Evolutionary conservation across 2,888 invertebrate species (phyloP).

Genomic region (Orthosia gothica): DNA sequence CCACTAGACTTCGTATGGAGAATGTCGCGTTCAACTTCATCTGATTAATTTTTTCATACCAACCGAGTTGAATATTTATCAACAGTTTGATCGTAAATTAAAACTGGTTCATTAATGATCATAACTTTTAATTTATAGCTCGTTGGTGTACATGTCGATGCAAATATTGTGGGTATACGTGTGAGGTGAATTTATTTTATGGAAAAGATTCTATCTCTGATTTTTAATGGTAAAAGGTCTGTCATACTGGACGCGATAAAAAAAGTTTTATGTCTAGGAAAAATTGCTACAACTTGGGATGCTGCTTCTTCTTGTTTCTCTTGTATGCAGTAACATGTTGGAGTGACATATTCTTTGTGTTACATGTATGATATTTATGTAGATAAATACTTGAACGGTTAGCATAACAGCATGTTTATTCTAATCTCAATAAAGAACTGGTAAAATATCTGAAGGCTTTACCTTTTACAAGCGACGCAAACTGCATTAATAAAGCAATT

Average conservation of each 20-base stretch:
- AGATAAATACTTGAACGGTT: slow-evolving; percentile 18
- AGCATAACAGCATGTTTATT: slow-evolving; percentile 33
- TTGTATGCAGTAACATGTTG: slow-evolving; percentile 26
- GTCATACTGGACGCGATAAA: slow-evolving; percentile 49
- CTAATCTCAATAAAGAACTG: slow-evolving; percentile 39
- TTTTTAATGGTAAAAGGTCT: slow-evolving; percentile 62
- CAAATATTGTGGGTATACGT: slow-evolving; percentile 77
- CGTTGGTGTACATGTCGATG: slow-evolving; percentile 78
- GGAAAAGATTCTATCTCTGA: slow-evolving; percentile 71
- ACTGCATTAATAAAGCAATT: slow-evolving; percentile 85
- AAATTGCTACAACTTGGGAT: slow-evolving; percentile 23
- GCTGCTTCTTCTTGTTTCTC: slow-evolving; percentile 22
- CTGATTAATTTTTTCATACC: slow-evolving; percentile 81
- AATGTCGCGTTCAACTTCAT: slow-evolving; percentile 76
- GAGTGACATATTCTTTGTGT: slow-evolving; percentile 14
- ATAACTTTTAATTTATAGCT: slow-evolving; percentile 86
- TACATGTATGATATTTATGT: neutral
- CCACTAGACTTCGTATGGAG: slow-evolving; percentile 68
- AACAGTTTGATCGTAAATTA: slow-evolving; percentile 84
- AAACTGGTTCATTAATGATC: slow-evolving; percentile 88
- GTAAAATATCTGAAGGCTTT: slow-evolving; percentile 52
- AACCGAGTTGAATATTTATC: slow-evolving; percentile 82
- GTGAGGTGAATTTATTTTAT: slow-evolving; percentile 78
- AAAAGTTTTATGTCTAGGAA: slow-evolving; percentile 52
- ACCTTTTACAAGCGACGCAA: slow-evolving; percentile 79